Conservation (phyloP, 2,888 invertebrate species). For the Calameuta filiformis region DNA sequence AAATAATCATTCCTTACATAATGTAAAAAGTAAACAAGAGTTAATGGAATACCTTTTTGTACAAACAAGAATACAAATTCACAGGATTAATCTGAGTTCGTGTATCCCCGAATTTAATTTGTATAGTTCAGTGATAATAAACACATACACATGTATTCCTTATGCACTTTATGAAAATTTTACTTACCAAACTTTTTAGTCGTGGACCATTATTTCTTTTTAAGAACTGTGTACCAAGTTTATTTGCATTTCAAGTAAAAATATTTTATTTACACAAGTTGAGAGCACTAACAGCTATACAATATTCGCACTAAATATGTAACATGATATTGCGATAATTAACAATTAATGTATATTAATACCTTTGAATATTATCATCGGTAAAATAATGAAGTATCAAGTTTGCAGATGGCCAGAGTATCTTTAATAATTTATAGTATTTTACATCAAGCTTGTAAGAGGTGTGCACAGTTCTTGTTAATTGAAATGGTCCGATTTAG, state of each 20-base stretch:
- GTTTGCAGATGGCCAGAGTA: background rate
- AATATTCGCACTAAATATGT: background rate
- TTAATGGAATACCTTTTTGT: background rate
- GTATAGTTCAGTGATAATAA: slow-evolving; percentile 28
- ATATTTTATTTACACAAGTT: background rate
- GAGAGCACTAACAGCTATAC: background rate
- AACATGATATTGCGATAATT: background rate
- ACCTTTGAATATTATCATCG: background rate
- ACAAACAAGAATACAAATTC: background rate
- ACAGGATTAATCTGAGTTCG: background rate
- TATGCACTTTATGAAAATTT: background rate
- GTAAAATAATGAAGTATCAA: background rate
- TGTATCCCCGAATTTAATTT: slow-evolving; percentile 20
- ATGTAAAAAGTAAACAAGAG: background rate
- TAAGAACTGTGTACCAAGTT: background rate
- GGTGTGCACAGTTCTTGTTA: slow-evolving; percentile 16
- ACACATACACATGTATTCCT: slow-evolving; percentile 32
- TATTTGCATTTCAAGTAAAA: background rate
- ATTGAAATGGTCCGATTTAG: slow-evolving; percentile 16
- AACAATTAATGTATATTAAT: background rate
- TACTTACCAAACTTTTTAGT: background rate
- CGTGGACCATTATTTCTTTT: background rate
- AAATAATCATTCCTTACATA: background rate
- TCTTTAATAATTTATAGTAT: background rate
- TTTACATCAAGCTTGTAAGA: background rate